phyloP scores from a whole-genome alignment of 2,888 invertebrate genomes.

The Myopa testacea region DNA sequence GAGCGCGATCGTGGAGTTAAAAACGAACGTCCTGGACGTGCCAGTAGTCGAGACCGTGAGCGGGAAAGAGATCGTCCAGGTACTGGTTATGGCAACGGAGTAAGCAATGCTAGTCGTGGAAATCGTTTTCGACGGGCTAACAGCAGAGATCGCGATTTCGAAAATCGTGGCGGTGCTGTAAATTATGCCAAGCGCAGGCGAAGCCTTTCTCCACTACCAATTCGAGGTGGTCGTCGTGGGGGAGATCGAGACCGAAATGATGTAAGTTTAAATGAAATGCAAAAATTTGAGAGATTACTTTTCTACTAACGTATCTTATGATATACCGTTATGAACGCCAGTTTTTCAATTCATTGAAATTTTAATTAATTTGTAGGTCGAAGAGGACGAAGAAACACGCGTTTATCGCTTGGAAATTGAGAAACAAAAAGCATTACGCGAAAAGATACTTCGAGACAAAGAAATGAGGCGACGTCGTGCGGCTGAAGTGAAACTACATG shows the following conservation, averaged over 20 bases:
- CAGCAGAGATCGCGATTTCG: constrained; percentile 60
- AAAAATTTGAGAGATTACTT: no score
- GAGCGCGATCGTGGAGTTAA: constrained; percentile 40
- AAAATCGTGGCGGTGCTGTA: constrained; percentile 53
- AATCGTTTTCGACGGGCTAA: constrained; percentile 59
- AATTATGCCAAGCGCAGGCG: constrained; percentile 62
- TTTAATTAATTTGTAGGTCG: constrained; percentile 54
- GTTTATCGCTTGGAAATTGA: constrained; percentile 69
- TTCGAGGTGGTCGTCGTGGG: constrained; percentile 53
- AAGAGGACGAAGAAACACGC: constrained; percentile 70
- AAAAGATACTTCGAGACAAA: constrained; percentile 68
- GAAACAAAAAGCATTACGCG: constrained; percentile 69
- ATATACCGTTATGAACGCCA: no score
- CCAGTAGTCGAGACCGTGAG: constrained; percentile 54
- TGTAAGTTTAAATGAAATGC: constrained; percentile 53
- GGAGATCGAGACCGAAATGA: constrained; percentile 60
- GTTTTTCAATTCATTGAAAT: no score
- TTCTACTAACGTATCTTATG: not conserved
- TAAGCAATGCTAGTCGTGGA: constrained; percentile 47
- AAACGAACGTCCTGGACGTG: constrained; percentile 34
- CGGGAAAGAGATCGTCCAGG: constrained; percentile 50
- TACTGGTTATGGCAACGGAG: constrained; percentile 47
- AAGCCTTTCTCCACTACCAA: constrained; percentile 60
- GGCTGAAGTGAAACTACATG: constrained; percentile 66
- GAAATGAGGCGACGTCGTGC: constrained; percentile 69